Evolutionary conservation across 1,140 invertebrate genomes (phyloP).

Genomic region (Dendroctonus valens): DNA sequence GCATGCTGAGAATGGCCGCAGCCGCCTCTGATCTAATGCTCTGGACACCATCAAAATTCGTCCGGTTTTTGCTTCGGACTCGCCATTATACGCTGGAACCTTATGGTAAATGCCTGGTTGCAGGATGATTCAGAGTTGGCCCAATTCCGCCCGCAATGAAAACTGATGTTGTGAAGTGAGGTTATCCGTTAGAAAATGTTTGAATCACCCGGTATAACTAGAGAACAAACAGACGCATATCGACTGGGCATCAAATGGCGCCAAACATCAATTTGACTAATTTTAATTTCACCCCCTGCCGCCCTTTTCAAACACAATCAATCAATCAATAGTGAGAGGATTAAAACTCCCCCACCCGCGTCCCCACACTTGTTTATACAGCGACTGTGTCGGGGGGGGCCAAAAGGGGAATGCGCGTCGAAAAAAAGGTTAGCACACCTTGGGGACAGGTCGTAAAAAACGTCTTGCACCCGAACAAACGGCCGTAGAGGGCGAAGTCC

Average conservation of each 20-base stretch:
- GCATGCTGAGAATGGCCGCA: conserved; percentile 29
- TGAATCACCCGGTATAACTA: too few species aligned
- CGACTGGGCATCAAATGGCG: too few species aligned
- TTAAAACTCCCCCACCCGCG: conserved; percentile 11
- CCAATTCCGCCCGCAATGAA: too few species aligned
- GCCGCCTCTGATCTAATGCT: conserved; percentile 29
- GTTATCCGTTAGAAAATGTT: too few species aligned
- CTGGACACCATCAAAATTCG: conserved; percentile 31
- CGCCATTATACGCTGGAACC: too few species aligned
- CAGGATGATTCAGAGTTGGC: too few species aligned
- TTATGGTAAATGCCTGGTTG: too few species aligned
- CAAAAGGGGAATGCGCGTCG: conserved; percentile 50
- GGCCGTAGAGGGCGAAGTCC: conserved; percentile 33
- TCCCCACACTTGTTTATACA: conserved; percentile 16
- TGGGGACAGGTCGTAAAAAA: conserved; percentile 50
- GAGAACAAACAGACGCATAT: too few species aligned
- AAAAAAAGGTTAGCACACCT: conserved; percentile 50
- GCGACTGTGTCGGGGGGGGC: conserved; percentile 24
- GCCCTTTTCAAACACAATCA: neutral
- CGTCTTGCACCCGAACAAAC: conserved; percentile 47
- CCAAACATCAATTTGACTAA: too few species aligned
- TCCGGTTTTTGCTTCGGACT: neutral
- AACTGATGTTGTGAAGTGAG: too few species aligned
- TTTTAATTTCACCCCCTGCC: neutral
- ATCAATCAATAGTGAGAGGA: conserved; percentile 7